A percentile compares a stretch with the other conserved stretches of the same genome.
These are phyloP conservation scores for Zhengitettix transpicula DNA, from an alignment of 2,888 invertebrate genomes.

Conservation along the genomic window DNA sequence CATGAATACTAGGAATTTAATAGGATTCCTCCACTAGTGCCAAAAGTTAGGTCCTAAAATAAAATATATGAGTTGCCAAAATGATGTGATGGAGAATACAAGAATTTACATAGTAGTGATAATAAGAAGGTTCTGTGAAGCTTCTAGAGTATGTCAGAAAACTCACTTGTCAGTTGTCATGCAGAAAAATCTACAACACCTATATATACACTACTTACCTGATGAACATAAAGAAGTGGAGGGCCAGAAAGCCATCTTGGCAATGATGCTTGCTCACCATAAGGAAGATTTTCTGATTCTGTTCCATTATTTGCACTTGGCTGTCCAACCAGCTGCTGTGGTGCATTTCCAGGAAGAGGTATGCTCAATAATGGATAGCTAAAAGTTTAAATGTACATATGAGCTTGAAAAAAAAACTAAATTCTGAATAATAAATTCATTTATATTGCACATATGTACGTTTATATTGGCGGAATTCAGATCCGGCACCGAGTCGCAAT, in stretches of 20 bases:
- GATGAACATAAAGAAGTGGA: slow-evolving; percentile 32
- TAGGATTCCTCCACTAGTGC: no score
- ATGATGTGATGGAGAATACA: not conserved
- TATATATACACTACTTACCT: slow-evolving; percentile 14
- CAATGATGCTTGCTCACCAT: slow-evolving; percentile 8
- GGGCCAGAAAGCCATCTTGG: slow-evolving; percentile 27
- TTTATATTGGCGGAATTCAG: no score
- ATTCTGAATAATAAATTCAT: no score
- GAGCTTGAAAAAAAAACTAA: no score
- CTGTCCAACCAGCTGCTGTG: slow-evolving; percentile 31
- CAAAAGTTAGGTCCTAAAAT: no score
- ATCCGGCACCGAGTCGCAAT: no score
- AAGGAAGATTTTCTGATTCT: not conserved
- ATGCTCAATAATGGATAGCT: slow-evolving; percentile 75
- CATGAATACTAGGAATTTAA: no score
- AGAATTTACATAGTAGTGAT: not conserved
- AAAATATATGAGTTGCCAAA: no score
- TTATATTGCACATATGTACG: no score
- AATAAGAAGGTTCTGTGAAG: not conserved
- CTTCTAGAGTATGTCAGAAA: not conserved
- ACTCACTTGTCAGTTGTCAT: not conserved
- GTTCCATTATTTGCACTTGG: slow-evolving; percentile 4
- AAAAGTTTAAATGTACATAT: slow-evolving; percentile 19
- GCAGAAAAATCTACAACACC: not conserved
- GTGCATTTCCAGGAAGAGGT: slow-evolving; percentile 79